Conservation (phyloP, 1,140 invertebrate genomes). For the Mylabris phalerata region DNA sequence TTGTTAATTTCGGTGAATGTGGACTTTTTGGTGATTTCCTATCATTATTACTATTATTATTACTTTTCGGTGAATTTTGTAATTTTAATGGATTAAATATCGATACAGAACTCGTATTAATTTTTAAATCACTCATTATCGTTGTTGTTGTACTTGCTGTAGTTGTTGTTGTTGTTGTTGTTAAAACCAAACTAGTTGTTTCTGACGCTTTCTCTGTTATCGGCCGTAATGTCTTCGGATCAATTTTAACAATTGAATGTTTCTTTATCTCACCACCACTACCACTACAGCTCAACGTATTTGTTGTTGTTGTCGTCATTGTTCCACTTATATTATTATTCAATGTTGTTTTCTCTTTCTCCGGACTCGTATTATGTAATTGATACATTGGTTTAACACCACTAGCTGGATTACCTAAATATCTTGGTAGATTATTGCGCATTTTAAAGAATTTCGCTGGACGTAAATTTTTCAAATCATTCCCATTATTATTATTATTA, state of each 20-base stretch:
- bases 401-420: constrained; percentile 53
- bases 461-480: constrained; percentile 33
- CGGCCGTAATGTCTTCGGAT: constrained; percentile 54
- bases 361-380: constrained; percentile 34
- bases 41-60: constrained; percentile 12
- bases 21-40: constrained; percentile 39
- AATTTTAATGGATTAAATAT: constrained; percentile 40
- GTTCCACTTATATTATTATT: too few relatives aligned
- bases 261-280: constrained; percentile 27
- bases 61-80: constrained; percentile 32
- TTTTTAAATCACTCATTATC: constrained; percentile 31
- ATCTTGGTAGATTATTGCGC: constrained; percentile 50
- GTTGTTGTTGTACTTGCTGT: too few relatives aligned
- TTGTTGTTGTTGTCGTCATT: too few relatives aligned
- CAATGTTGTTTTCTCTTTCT: constrained; percentile 27
- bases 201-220: constrained; percentile 48
- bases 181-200: constrained; percentile 41
- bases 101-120: constrained; percentile 36
- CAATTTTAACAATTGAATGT: constrained; percentile 52
- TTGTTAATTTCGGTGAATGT: constrained; percentile 26
- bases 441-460: constrained; percentile 54
- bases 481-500: background rate
- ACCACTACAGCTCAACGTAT: constrained; percentile 19
- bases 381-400: constrained; percentile 56
- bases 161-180: constrained; percentile 10